phyloP scores from a whole-genome alignment of 2,113 vertebrate species.

The Sterrhoptilus dennistouni region DNA sequence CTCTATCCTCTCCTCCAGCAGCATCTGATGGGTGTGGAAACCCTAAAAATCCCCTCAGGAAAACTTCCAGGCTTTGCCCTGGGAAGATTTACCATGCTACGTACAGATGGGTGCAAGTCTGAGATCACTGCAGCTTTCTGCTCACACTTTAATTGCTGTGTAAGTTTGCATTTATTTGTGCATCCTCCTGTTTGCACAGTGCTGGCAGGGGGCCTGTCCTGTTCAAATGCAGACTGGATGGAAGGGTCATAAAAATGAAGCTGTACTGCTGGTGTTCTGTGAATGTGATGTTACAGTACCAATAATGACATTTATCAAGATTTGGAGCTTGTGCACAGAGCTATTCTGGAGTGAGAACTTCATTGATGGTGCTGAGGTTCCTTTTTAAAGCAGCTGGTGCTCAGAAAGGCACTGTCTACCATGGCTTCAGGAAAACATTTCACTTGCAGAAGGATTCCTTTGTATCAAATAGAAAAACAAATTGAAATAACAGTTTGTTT shows the following conservation, averaged over 20 bases:
- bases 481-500: background rate
- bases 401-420: background rate
- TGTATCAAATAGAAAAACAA: background rate
- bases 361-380: background rate
- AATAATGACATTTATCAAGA: background rate
- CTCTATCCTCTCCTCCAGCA: background rate
- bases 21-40: background rate
- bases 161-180: background rate
- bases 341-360: background rate
- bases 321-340: background rate
- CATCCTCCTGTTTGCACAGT: background rate
- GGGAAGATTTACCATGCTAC: no score
- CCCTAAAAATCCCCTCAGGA: no score
- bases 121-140: background rate
- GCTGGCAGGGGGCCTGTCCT: background rate
- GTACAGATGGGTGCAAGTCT: background rate
- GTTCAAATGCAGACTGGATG: background rate
- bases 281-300: background rate
- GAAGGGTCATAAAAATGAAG: background rate
- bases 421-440: background rate
- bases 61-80: no score
- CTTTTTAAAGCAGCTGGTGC: background rate
- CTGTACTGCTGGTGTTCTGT: background rate
- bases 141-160: rapidly evolving
- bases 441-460: background rate